Base-by-base conservation (phyloP, 2,113 vertebrate genomes). In the Dryoscopus gambensis region DNA sequence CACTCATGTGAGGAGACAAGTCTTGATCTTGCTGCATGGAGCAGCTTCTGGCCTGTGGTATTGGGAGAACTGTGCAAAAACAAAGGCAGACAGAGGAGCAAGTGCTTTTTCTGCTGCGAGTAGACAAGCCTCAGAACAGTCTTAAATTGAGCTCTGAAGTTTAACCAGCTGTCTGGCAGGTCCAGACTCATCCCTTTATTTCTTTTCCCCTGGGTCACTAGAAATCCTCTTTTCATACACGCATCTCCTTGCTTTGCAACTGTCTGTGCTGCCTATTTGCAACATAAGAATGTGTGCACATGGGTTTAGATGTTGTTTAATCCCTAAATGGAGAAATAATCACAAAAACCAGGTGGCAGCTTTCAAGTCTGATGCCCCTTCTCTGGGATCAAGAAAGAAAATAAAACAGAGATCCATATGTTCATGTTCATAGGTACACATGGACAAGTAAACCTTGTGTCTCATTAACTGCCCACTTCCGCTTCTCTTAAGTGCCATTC, bases 121-220 rank as follows among this genome's bases (percentile, higher is more conserved):
- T n/a, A 81, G 73, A 68, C 39, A 74, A 92, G 31, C 60, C 42
- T 87, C 82, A 70, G 31, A 84, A 68, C 74, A 85, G 35, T 40
- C 27, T 81, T 57, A 73, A 70, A 69, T 13, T 1, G 14, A 57
- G 42, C 37, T 78, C 87, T 77, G 84, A 87, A 88, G 75, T 94
- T 90, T 74, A 90, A 93, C 91, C 91, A 95, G 90, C 87, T 96
- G 84, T 94, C 95, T 95, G 84, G 74, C 94, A 94, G 84, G 94
- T 63, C 73, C 1, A 1, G 56, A 75, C 93, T 89, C 91, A 97
- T 95, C 91, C 62, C 55, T 91, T 53, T 57, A 6, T 35, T 91
- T 84, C 67, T 73, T 67, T 46, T 28, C 9, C 89, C 76, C 52
- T 70, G 74, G 77, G 84, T 91, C 49, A 75, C 65, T 56, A 78